phyloP scores from a whole-genome alignment of 2,888 invertebrate genomes.

The Trachelus troglodyta region DNA sequence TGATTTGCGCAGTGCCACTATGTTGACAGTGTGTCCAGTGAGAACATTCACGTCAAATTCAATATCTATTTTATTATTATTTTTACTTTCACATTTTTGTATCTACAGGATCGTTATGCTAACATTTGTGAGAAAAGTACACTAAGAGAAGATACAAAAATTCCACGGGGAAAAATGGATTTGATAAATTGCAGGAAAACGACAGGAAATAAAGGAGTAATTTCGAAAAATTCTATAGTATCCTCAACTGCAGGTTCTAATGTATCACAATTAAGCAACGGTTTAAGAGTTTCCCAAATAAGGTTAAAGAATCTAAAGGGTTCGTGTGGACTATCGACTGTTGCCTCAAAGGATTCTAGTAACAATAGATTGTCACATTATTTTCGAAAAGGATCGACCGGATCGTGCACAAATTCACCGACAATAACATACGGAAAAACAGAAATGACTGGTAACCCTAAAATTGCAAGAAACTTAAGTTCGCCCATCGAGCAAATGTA shows the following conservation, averaged over 20 bases:
- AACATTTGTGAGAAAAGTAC: neutral
- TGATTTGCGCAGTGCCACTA: neutral
- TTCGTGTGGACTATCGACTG: neutral
- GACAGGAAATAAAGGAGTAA: neutral
- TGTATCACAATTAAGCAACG: neutral
- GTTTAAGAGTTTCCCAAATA: neutral
- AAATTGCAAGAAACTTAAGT: neutral
- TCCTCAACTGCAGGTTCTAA: neutral
- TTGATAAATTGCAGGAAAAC: neutral
- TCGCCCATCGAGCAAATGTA: neutral
- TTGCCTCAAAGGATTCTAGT: neutral
- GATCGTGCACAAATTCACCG: neutral
- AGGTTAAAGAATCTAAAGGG: neutral
- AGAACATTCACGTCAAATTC: neutral
- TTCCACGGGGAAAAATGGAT: neutral
- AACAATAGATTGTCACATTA: neutral
- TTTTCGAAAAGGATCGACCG: neutral
- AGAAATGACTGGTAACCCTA: neutral
- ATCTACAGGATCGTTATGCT: neutral
- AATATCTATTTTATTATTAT: neutral
- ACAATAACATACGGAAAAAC: neutral
- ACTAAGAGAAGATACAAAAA: neutral
- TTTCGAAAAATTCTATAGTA: neutral
- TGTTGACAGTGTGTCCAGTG: neutral
- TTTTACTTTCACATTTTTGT: neutral